Evolutionary conservation across 1,140 invertebrate species (phyloP).

Genomic region (Achroia grisella): DNA sequence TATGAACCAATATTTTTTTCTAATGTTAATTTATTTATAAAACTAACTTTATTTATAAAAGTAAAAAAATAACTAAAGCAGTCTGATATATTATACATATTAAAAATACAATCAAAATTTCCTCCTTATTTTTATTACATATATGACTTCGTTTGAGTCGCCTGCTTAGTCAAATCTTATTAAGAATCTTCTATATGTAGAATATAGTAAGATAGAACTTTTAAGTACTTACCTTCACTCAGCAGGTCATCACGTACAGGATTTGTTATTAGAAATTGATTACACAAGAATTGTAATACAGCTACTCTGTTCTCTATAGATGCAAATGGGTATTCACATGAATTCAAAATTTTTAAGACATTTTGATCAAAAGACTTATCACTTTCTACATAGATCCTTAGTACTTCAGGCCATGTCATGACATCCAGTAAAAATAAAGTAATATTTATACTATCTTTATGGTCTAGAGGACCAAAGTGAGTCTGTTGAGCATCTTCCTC

Average conservation of each 20-base stretch:
- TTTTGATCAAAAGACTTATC: constrained; percentile 85
- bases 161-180: no score
- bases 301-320: constrained; percentile 86
- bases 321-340: constrained; percentile 93
- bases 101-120: no score
- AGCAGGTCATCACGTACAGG: constrained; percentile 93
- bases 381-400: constrained; percentile 92
- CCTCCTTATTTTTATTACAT: no score
- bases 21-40: no score
- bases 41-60: no score
- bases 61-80: no score
- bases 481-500: constrained; percentile 97
- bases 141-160: no score
- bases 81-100: no score
- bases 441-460: constrained; percentile 97
- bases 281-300: constrained; percentile 92
- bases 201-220: no score
- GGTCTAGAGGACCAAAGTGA: constrained; percentile 95
- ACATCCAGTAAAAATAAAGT: constrained; percentile 93
- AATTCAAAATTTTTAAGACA: constrained; percentile 80
- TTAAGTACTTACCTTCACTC: constrained; percentile 85
- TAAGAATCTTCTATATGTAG: no score
- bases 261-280: constrained; percentile 95
- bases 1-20: no score
- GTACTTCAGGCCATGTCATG: constrained; percentile 95